Evolutionary conservation across 2,888 invertebrate species (phyloP), one percentile per base, ranked within the genome.

Genomic region (Hirtodrosophila cameraria): DNA sequence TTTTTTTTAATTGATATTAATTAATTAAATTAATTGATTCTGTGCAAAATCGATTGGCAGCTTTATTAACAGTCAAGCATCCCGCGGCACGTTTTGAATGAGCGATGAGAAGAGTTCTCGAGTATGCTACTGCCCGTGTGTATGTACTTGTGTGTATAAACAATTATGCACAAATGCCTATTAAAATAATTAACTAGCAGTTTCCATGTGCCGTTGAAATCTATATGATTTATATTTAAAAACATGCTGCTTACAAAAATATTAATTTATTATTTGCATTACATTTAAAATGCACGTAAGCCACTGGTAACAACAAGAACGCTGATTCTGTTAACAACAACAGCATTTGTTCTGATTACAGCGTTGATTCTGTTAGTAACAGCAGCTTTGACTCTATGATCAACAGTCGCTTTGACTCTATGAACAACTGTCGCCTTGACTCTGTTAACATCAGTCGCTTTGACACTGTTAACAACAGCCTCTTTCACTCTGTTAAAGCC

Each of bases 11-110:
- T 80, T 76, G 84, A 80, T 80, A 76, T 81, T 81, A 74, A 81
- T 86, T 83, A 67, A 80, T 58, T 68, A 45, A 86, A 80, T 80
- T 85, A 80, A 82, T 85, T 82, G 73, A 48, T 48, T 58, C 61
- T 52, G 60, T 50, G 59, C 57, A 63, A 82, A 72, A 72, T 60
- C 71, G 60, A 46, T 66, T 7, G 54, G 48, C 35, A 60, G 63
- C 52, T 59, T 49, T 48, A 68, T 53, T 54, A 68, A 59, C 61
- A 31, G 15, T 5, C 33, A 9, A 27, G 13, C 8, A 27, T n/a
- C 25, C 41, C 12, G 27, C 20, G 35, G 35, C 25, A 2, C 35
- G 18, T 1, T 31, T 12, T 5, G 18, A 23, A 16, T 35, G 13
- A 11, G 9, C 20, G 20, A 1, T 9, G 38, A 35, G 33, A 15